Evolutionary conservation across 2,113 vertebrate species (phyloP), one percentile per base, ranked within the genome.

Genomic region (Alouatta palliata): DNA sequence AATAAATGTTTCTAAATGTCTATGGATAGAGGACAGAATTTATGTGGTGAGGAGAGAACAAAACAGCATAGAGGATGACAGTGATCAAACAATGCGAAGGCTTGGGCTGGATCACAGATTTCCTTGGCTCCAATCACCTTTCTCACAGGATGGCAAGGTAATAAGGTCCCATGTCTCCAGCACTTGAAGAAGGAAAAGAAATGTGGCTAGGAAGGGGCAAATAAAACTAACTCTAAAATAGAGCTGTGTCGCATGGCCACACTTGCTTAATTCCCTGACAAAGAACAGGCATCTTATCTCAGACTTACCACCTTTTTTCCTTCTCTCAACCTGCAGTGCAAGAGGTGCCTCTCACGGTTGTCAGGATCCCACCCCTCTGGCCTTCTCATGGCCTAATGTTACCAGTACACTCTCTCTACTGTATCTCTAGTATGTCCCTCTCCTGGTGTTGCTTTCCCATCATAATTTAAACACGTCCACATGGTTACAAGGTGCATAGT

Each of bases 281-380:
- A 32, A 6, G 37, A 71, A 35, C 17, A 2, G 23, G 40, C 32
- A 6, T 47, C 43, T 66, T 35, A 12, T 2, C 27, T 90, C 32
- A 32, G 40, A 11, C n/a, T 87, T 27, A 17, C 3, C 13, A 16
- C 30, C 10, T 56, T 52, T 66, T 16, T 16, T 47, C 40, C 12
- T 54, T 17, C 11, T 8, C 0, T 30, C 35, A 2, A 5, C 66
- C 43, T 14, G 17, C 3, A 64, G 20, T 3, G 13, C 4, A 32
- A 86, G 40, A 54, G 4, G 2, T 1, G 1, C 19, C n/a, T 10
- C 37, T 79, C 10, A 9, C 21, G 35, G 21, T 76, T 90, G 25
- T 54, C 17, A 66, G 12, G 25, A 70, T 23, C 6, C 6, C 6
- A 52, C 1, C 2, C 2, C 56, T 43, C 30, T 19, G 27, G 40